phyloP scores from a whole-genome alignment of 1,140 invertebrate species.

The Bombus affinis region DNA sequence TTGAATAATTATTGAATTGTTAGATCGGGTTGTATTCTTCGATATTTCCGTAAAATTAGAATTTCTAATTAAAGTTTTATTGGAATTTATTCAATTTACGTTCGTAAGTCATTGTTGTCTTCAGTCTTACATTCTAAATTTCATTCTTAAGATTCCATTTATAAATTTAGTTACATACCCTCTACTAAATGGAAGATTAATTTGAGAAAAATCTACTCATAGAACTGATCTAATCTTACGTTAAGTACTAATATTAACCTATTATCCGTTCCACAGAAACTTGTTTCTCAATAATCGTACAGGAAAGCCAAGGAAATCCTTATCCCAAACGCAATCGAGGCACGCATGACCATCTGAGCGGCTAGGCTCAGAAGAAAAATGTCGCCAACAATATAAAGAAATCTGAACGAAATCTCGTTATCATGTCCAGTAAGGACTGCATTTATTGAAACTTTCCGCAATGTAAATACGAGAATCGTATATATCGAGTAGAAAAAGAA shows the following conservation, averaged over 20 bases:
- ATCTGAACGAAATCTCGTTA: background rate
- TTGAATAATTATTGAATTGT: background rate
- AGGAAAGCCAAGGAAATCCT: background rate
- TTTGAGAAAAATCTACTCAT: conserved; percentile 1
- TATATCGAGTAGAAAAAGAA: conserved; percentile 8
- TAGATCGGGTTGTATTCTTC: background rate
- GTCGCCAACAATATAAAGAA: background rate
- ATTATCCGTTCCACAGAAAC: background rate
- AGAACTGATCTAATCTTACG: conserved; percentile 2
- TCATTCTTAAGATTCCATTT: background rate
- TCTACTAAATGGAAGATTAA: background rate
- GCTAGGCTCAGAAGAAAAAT: background rate
- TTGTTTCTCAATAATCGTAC: background rate
- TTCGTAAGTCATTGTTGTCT: background rate
- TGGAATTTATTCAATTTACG: background rate
- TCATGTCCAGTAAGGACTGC: background rate
- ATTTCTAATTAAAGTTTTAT: background rate
- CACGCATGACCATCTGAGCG: background rate
- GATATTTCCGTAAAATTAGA: background rate
- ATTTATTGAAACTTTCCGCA: background rate
- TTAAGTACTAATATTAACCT: background rate
- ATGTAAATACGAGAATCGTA: conserved; percentile 18
- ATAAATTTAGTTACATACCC: background rate
- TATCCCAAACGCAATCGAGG: background rate
- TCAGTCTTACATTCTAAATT: conserved; percentile 1